phyloP scores from a whole-genome alignment of 1,140 invertebrate genomes.

The Dufourea novaeangliae region DNA sequence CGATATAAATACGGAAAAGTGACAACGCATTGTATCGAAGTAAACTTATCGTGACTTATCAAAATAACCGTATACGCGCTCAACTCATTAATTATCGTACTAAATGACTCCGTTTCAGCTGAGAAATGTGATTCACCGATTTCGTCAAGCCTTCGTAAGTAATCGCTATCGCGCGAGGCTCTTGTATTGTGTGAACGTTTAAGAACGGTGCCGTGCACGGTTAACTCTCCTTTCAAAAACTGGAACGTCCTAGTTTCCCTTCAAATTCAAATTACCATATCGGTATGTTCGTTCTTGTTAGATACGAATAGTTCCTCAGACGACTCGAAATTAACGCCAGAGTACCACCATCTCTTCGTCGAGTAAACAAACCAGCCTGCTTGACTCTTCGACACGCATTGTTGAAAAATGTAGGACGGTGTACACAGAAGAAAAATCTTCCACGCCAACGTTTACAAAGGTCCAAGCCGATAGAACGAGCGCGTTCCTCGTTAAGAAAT shows the following conservation, averaged over 20 bases:
- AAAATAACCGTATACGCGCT: not conserved
- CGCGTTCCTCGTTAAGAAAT: constrained; percentile 17
- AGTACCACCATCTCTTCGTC: not conserved
- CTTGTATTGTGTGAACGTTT: not conserved
- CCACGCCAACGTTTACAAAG: not conserved
- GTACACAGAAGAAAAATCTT: not conserved
- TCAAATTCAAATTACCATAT: not conserved
- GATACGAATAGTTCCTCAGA: no score
- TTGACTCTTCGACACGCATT: not conserved
- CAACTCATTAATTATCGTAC: not conserved
- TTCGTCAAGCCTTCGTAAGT: not conserved
- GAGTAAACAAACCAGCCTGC: not conserved
- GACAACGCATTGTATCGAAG: not conserved
- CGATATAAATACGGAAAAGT: not conserved
- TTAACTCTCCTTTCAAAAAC: not conserved
- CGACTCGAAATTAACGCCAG: not conserved
- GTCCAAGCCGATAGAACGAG: no score
- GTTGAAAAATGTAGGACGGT: not conserved
- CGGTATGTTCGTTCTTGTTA: no score
- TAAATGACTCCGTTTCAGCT: not conserved
- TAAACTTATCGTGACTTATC: not conserved
- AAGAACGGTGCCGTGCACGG: not conserved
- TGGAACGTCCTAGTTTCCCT: not conserved
- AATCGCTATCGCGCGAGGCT: constrained; percentile 10
- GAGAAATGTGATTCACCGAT: constrained; percentile 8